These are phyloP conservation scores for Pedionomus torquatus DNA, from an alignment of 2,113 vertebrate species.

Conservation along the genomic window DNA sequence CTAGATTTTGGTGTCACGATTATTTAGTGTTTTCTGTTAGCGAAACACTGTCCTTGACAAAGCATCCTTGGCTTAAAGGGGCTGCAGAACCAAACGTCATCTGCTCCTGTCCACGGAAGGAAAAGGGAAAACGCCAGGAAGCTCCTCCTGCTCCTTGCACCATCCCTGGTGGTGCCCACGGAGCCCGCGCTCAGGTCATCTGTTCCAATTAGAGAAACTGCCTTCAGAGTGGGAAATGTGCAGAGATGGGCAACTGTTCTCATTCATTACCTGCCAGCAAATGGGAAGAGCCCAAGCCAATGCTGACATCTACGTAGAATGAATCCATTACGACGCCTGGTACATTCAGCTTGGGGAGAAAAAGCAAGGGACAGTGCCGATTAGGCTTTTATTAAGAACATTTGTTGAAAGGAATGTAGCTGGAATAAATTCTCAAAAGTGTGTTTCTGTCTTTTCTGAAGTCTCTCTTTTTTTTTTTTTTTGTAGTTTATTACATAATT, in stretches of 20 bases:
- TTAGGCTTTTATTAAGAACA: neutral
- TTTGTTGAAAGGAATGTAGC: neutral
- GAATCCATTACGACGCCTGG: neutral
- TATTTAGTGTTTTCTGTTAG: neutral
- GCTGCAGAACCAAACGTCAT: conserved; percentile 1
- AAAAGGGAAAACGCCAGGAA: neutral
- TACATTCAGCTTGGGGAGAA: neutral
- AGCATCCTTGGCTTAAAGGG: neutral
- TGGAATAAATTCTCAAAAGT: neutral
- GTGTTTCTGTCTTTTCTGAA: neutral
- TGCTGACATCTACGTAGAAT: conserved; percentile 13
- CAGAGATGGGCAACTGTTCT: conserved; percentile 34
- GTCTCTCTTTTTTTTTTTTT: neutral
- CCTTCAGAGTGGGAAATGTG: conserved; percentile 40
- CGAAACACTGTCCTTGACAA: neutral
- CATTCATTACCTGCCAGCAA: conserved; percentile 43
- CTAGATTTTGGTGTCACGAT: neutral
- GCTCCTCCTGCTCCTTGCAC: neutral
- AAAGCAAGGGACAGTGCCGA: neutral
- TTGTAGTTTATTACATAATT: neutral
- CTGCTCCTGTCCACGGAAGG: neutral
- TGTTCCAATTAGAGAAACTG: conserved; percentile 42
- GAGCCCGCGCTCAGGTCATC: neutral
- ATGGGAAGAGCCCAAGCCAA: conserved; percentile 18
- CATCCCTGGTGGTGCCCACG: neutral